Evolutionary conservation across 2,888 invertebrate genomes (phyloP).

Genomic region (Alentia gelatinosa): DNA sequence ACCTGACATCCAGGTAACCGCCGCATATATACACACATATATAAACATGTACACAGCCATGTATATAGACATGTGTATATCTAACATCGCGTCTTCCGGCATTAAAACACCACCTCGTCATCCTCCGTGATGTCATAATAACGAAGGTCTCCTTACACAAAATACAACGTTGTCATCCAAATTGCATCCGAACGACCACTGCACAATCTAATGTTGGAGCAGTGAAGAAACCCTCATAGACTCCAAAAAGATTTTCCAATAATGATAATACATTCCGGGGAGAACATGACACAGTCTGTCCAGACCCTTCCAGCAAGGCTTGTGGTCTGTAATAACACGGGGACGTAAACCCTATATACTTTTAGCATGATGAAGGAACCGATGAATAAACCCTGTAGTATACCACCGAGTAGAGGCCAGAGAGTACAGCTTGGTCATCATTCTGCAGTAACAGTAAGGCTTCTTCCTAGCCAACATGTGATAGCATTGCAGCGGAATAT

Average conservation of each 20-base stretch:
- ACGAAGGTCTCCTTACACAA: not conserved
- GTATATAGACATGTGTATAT: not conserved
- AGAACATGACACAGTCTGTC: no score
- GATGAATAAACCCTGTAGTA: not conserved
- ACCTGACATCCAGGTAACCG: not conserved
- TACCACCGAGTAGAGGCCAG: not conserved
- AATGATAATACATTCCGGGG: no score
- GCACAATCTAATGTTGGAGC: no score
- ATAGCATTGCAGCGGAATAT: not conserved
- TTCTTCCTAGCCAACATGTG: not conserved
- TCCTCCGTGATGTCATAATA: not conserved
- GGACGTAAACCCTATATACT: not conserved
- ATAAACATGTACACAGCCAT: not conserved
- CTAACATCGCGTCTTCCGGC: not conserved
- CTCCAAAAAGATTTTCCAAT: no score
- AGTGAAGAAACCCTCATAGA: no score
- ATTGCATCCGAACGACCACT: no score
- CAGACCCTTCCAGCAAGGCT: not conserved
- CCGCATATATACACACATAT: not conserved
- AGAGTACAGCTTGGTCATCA: not conserved
- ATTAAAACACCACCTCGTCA: not conserved
- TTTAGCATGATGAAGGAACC: not conserved
- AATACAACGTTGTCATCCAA: no score
- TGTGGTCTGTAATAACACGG: not conserved
- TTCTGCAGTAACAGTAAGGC: constrained; percentile 27